A percentile compares a stretch with the other conserved stretches of the same genome.
These are phyloP conservation scores for Diabrotica undecimpunctata DNA, from an alignment of 1,140 invertebrate species.

Conservation along the genomic window DNA sequence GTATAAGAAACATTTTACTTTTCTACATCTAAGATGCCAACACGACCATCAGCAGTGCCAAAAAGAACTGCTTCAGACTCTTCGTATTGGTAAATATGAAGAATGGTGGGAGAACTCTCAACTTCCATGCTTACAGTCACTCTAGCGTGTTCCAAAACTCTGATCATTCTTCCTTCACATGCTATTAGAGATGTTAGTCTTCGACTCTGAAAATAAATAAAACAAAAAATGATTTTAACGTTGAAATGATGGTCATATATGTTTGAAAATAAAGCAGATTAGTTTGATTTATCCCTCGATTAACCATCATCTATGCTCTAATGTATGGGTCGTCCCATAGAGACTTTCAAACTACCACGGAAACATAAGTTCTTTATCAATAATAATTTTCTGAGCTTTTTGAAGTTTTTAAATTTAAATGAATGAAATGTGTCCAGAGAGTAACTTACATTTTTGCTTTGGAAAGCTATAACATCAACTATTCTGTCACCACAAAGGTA, in stretches of 20 bases:
- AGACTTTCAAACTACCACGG: no score
- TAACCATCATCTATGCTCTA: no score
- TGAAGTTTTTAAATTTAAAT: no score
- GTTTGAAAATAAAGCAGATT: no score
- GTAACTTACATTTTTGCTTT: conserved; percentile 55
- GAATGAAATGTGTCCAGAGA: neutral
- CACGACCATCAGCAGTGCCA: conserved; percentile 76
- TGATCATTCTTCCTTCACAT: conserved; percentile 69
- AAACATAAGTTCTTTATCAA: no score
- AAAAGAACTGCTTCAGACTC: conserved; percentile 66
- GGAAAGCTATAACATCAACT: conserved; percentile 71
- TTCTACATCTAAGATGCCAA: conserved; percentile 63
- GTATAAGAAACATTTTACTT: conserved; percentile 26
- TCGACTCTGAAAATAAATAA: conserved; percentile 48
- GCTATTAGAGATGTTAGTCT: conserved; percentile 64
- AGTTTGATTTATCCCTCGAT: no score
- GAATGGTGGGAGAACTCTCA: conserved; percentile 58
- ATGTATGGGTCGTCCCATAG: no score
- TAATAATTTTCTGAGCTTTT: no score
- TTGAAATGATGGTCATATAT: no score
- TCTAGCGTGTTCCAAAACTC: conserved; percentile 62
- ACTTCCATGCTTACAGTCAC: conserved; percentile 63
- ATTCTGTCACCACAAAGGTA: conserved; percentile 78
- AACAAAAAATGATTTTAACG: conserved; percentile 5
- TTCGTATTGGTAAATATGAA: conserved; percentile 61